Evolutionary conservation across 2,113 vertebrate genomes (phyloP).

Genomic region (Callipepla squamata): DNA sequence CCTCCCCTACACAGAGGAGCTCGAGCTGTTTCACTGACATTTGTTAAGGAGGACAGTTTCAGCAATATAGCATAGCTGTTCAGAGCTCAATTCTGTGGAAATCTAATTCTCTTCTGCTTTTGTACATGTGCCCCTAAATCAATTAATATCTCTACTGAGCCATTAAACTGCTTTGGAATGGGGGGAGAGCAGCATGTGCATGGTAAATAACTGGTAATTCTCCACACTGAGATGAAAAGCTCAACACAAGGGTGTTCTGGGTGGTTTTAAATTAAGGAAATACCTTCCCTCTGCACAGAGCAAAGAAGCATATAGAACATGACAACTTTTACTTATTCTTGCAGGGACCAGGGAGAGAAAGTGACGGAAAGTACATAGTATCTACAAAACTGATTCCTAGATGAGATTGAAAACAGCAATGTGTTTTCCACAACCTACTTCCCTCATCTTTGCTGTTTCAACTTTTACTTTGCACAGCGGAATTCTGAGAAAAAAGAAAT

Average conservation of each 20-base stretch:
- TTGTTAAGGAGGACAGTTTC: background rate
- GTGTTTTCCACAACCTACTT: background rate
- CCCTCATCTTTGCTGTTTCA: background rate
- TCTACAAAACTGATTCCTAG: background rate
- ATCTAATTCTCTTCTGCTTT: background rate
- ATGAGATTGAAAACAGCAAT: background rate
- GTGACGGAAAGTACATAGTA: background rate
- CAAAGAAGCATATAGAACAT: background rate
- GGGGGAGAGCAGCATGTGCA: background rate
- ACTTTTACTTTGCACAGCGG: background rate
- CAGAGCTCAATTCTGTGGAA: background rate
- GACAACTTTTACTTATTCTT: background rate
- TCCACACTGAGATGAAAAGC: background rate
- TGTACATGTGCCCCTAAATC: background rate
- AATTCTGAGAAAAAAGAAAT: background rate
- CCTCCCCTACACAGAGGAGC: background rate
- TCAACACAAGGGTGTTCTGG: background rate
- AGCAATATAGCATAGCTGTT: background rate
- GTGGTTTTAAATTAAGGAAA: conserved; percentile 6
- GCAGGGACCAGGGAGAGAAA: background rate
- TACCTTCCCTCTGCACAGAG: background rate
- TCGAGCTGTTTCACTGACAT: background rate
- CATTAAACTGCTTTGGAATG: background rate
- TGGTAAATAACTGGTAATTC: background rate
- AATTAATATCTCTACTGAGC: background rate